phyloP scores from a whole-genome alignment of 1,140 invertebrate species.

The Trichogramma pretiosum region DNA sequence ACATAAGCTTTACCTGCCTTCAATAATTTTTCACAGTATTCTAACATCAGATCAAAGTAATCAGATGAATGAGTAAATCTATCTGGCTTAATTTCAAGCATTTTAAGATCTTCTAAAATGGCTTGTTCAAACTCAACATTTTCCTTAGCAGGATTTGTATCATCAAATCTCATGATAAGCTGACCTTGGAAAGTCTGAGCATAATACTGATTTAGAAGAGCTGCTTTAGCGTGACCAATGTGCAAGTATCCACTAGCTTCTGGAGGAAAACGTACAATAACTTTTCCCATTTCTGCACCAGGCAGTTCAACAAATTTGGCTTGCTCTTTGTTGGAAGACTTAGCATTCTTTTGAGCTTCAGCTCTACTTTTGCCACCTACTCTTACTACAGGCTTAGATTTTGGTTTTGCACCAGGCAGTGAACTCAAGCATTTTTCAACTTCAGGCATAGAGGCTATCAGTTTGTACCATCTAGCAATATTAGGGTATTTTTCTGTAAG shows the following conservation, averaged over 20 bases:
- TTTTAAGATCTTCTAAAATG: conserved; percentile 87
- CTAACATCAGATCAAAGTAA: conserved; percentile 88
- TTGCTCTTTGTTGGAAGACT: conserved; percentile 54
- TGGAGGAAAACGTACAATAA: conserved; percentile 92
- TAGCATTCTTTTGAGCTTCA: conserved; percentile 6
- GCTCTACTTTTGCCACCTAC: neutral
- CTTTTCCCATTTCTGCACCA: conserved; percentile 91
- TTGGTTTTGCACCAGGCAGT: conserved; percentile 23
- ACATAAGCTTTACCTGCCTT: conserved; percentile 87
- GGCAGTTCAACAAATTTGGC: conserved; percentile 96
- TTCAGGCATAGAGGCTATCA: conserved; percentile 36
- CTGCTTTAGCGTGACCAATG: conserved; percentile 99
- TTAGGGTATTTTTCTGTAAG: conserved; percentile 30
- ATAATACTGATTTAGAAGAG: conserved; percentile 96
- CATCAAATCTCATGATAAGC: conserved; percentile 98
- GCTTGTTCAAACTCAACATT: conserved; percentile 97
- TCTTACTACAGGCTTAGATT: conserved; percentile 2
- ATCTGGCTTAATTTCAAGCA: conserved; percentile 89
- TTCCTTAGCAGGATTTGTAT: conserved; percentile 99
- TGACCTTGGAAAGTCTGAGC: conserved; percentile 87
- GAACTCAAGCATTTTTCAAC: conserved; percentile 31
- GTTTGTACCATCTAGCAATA: conserved; percentile 48
- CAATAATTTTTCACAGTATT: conserved; percentile 82
- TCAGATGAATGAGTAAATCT: conserved; percentile 92
- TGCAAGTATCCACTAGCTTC: conserved; percentile 92